These are phyloP conservation scores for Glossophaga mutica DNA, from an alignment of 2,797 vertebrate genomes.

Conservation along the genomic window DNA sequence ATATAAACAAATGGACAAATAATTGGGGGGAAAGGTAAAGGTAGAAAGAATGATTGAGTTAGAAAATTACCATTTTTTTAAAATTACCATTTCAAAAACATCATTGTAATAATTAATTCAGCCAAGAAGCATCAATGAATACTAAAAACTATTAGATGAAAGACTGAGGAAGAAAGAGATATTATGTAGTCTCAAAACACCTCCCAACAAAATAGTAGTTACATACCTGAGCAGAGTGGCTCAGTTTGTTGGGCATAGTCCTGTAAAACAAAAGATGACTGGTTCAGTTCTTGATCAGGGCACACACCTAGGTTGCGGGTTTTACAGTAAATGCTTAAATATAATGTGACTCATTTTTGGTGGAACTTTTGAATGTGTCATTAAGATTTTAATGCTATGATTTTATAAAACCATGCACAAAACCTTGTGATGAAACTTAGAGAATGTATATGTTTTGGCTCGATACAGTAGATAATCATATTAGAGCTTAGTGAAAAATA, in stretches of 20 bases:
- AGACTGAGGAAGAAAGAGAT: neutral
- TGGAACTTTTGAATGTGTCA: neutral
- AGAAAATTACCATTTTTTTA: neutral
- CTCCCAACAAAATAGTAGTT: neutral
- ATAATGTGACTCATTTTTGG: neutral
- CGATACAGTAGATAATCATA: neutral
- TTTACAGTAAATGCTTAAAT: neutral
- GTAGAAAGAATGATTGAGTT: neutral
- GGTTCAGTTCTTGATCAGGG: neutral
- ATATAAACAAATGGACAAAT: neutral
- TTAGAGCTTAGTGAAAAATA: neutral
- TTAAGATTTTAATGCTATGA: neutral
- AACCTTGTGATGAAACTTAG: neutral
- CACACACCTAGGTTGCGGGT: neutral
- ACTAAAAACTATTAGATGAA: neutral
- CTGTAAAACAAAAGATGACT: neutral
- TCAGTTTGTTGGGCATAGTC: neutral
- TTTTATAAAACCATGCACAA: neutral
- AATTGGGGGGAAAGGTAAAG: neutral
- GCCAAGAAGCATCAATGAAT: neutral
- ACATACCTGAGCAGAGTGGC: neutral
- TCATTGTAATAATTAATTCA: neutral
- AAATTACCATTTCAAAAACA: neutral
- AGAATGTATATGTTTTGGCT: neutral
- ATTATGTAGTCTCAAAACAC: neutral